phyloP scores from a whole-genome alignment of 1,140 invertebrate genomes.

The Pemphigus obesinymphae region DNA sequence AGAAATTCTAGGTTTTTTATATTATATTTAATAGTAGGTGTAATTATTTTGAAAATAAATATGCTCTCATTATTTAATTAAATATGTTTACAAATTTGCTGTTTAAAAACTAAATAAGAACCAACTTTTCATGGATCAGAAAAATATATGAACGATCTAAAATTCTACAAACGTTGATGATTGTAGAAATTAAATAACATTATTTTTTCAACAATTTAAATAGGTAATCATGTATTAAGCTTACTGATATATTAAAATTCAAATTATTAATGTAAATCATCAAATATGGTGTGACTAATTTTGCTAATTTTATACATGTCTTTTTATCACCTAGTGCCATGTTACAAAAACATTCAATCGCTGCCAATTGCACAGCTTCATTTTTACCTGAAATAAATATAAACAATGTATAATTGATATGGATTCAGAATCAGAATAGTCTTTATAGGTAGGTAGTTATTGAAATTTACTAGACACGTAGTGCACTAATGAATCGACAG shows the following conservation, averaged over 20 bases:
- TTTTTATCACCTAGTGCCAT: conserved; percentile 15
- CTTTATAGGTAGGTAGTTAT: too few species aligned
- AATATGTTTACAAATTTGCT: too few species aligned
- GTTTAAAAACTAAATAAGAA: too few species aligned
- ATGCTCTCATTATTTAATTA: too few species aligned
- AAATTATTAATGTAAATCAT: conserved; percentile 27
- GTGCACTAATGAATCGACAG: conserved; percentile 10
- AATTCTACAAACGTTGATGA: too few species aligned
- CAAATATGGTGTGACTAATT: conserved; percentile 14
- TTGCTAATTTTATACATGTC: neutral
- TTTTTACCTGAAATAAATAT: conserved; percentile 21
- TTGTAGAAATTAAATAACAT: too few species aligned
- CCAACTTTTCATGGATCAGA: too few species aligned
- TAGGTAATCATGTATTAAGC: neutral
- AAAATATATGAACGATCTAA: too few species aligned
- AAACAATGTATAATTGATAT: neutral
- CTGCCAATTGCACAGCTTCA: conserved; percentile 5
- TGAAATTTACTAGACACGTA: neutral
- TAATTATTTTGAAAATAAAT: too few species aligned
- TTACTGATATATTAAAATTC: conserved; percentile 31
- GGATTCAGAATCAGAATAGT: neutral
- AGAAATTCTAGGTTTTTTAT: too few species aligned
- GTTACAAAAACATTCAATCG: conserved; percentile 30
- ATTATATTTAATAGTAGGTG: too few species aligned
- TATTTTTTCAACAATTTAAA: too few species aligned